phyloP scores from a whole-genome alignment of 2,113 vertebrate genomes.

The Halichoeres trimaculatus region DNA sequence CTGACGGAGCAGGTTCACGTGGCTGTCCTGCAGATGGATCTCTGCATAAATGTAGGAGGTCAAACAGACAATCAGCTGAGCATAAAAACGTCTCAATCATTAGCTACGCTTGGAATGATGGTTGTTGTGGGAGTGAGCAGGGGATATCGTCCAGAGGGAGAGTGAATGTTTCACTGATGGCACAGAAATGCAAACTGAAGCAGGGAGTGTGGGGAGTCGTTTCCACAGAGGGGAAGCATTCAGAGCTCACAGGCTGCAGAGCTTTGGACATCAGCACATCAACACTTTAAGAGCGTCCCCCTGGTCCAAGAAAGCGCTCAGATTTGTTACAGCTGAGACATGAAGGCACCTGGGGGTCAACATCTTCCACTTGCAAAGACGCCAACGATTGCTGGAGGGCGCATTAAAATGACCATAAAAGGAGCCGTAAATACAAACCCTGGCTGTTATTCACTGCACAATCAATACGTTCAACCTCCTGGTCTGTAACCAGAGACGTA shows the following conservation, averaged over 20 bases:
- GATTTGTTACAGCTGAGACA: slow-evolving; percentile 19
- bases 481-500: background rate
- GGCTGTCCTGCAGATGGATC: slow-evolving; percentile 21
- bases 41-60: background rate
- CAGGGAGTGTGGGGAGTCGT: background rate
- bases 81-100: background rate
- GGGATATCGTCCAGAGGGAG: background rate
- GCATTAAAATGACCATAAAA: slow-evolving; percentile 14
- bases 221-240: background rate
- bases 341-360: slow-evolving; percentile 22
- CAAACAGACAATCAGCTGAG: background rate
- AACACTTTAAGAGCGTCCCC: slow-evolving; percentile 26
- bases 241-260: background rate
- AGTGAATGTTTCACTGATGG: background rate
- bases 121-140: too few species aligned
- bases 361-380: background rate
- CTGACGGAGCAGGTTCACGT: slow-evolving; percentile 27
- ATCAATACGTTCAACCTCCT: slow-evolving; percentile 7
- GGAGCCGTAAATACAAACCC: slow-evolving; percentile 17
- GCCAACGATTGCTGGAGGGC: slow-evolving; percentile 7
- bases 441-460: slow-evolving; percentile 20
- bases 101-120: background rate
- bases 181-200: too few species aligned
- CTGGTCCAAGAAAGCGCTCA: slow-evolving; percentile 5
- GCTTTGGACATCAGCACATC: slow-evolving; percentile 16